These are phyloP conservation scores for Patagioenas fasciata DNA, from an alignment of 2,113 vertebrate genomes.

Conservation along the genomic window DNA sequence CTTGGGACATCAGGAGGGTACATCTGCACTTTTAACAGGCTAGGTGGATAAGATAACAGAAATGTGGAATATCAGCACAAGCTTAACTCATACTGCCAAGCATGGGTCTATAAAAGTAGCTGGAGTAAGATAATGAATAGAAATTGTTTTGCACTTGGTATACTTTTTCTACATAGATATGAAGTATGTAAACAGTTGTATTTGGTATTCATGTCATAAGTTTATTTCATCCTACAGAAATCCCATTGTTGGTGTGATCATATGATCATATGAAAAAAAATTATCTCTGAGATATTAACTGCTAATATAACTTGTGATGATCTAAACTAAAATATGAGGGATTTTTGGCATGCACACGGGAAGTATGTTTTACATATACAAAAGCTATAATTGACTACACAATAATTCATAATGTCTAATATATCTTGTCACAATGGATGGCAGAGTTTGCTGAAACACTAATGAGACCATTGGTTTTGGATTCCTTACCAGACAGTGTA, in stretches of 20 bases:
- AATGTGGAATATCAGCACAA: background rate
- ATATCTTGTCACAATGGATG: background rate
- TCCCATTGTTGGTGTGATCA: background rate
- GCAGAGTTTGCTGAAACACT: conserved; percentile 11
- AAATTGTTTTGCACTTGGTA: background rate
- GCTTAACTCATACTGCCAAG: background rate
- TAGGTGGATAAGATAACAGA: background rate
- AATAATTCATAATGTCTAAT: conserved; percentile 23
- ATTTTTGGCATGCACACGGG: background rate
- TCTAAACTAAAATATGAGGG: background rate
- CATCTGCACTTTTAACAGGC: background rate
- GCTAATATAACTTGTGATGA: conserved; percentile 24
- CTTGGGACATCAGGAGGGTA: background rate
- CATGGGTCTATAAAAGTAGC: background rate
- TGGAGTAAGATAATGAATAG: background rate
- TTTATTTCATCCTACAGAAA: background rate
- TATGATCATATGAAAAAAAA: background rate
- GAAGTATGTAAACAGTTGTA: background rate
- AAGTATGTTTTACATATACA: conserved; percentile 4
- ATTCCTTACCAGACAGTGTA: conserved; percentile 23
- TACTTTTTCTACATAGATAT: background rate
- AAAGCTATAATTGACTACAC: background rate
- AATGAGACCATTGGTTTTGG: conserved; percentile 35
- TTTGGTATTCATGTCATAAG: background rate
- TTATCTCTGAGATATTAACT: background rate